Percentiles rank a stretch among this genome's conserved stretches.
These are phyloP conservation scores for Ictidomys tridecemlineatus DNA, from an alignment of 2,113 vertebrate species.

Conservation along the genomic window DNA sequence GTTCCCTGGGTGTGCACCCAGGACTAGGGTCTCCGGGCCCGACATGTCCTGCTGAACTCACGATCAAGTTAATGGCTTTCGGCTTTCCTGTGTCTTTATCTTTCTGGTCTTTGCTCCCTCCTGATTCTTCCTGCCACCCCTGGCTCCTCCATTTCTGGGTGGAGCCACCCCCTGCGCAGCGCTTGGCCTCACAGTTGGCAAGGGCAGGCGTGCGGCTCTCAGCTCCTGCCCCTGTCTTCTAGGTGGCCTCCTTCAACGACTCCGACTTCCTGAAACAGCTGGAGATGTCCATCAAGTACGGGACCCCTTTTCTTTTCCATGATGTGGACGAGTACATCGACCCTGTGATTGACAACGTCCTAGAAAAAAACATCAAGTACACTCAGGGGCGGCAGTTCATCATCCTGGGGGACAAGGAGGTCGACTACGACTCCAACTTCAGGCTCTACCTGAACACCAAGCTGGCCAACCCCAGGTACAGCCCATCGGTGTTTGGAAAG, in stretches of 20 bases:
- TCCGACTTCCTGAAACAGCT: slow-evolving; percentile 97
- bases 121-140: background rate
- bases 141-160: background rate
- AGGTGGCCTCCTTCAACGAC: slow-evolving; percentile 97
- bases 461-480: slow-evolving; percentile 94
- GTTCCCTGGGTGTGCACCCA: background rate
- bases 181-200: too few species aligned
- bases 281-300: slow-evolving; percentile 96
- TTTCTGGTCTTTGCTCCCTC: background rate
- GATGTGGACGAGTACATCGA: slow-evolving; percentile 98
- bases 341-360: slow-evolving; percentile 96
- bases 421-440: slow-evolving; percentile 96
- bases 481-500: slow-evolving; percentile 96
- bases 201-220: too few species aligned
- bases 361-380: slow-evolving; percentile 94
- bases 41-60: background rate
- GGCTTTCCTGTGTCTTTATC: background rate
- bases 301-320: slow-evolving; percentile 96
- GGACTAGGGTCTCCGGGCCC: background rate
- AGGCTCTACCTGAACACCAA: slow-evolving; percentile 97
- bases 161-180: too few species aligned
- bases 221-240: slow-evolving; percentile 52
- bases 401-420: slow-evolving; percentile 95
- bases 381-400: slow-evolving; percentile 92
- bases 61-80: background rate